Conservation (phyloP, 2,888 invertebrate genomes). For the Emmelina monodactyla region DNA sequence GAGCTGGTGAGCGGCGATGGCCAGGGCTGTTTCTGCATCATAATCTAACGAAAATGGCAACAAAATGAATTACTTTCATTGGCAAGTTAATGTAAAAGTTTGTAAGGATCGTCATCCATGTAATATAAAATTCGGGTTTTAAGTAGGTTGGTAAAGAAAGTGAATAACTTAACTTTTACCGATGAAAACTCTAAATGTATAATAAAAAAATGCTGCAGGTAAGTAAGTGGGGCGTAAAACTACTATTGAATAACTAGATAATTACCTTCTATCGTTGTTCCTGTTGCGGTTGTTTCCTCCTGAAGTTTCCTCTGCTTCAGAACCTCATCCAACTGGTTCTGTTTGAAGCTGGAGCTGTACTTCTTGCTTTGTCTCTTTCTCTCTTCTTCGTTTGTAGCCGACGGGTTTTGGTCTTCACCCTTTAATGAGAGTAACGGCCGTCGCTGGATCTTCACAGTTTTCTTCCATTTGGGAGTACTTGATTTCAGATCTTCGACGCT, state of each 20-base stretch:
- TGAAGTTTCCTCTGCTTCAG: conserved; percentile 28
- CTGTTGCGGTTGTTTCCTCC: conserved; percentile 32
- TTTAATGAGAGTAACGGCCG: conserved; percentile 44
- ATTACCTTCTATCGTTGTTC: conserved; percentile 31
- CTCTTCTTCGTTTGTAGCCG: conserved; percentile 52
- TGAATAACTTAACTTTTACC: too few relatives aligned
- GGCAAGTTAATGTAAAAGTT: too few relatives aligned
- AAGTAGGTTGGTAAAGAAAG: too few relatives aligned
- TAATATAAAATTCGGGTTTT: too few relatives aligned
- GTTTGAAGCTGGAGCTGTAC: conserved; percentile 48
- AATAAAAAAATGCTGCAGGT: too few relatives aligned
- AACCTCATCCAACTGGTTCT: conserved; percentile 45
- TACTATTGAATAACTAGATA: too few relatives aligned
- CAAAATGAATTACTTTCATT: too few relatives aligned
- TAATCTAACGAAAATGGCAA: too few relatives aligned
- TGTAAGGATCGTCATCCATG: too few relatives aligned
- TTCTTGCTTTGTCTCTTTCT: conserved; percentile 55
- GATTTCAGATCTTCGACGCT: conserved; percentile 19
- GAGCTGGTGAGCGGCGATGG: conserved; percentile 54
- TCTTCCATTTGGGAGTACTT: conserved; percentile 16
- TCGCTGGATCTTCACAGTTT: conserved; percentile 31
- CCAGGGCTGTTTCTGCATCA: conserved; percentile 50
- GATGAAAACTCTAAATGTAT: too few relatives aligned
- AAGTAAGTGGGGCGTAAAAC: too few relatives aligned
- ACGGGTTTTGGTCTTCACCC: conserved; percentile 44